Evolutionary conservation across 2,888 invertebrate genomes (phyloP), one percentile per base, ranked within the genome.

Genomic region (Pheosia gnoma): DNA sequence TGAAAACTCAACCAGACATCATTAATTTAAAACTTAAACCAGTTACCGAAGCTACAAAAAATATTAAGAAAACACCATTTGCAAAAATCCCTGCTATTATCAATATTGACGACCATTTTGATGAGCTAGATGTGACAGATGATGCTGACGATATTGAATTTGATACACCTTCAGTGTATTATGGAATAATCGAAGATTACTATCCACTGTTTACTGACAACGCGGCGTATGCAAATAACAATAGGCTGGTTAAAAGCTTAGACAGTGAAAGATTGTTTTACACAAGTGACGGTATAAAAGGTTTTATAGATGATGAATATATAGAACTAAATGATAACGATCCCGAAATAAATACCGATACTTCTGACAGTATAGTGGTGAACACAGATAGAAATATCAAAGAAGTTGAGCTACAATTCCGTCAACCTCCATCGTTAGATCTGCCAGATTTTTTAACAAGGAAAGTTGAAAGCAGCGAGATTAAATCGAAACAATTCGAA

Each of bases 191-290:
- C 5, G 82, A 87, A 5, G 91, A 92, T 61, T 93, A 91, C 59
- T 91, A 89, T 59, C 92, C 92, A 0, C 78, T 85, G 59, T 93
- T 93, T 52, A 79, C 78, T 43, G 88, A 88, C 10, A 85, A 80
- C 61, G 68, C 76, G 8, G 75, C 72, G 4, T 80, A 80, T 52
- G 78, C 71, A 25, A 80, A 81, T 39, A 80, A 80, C 45, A 85
- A 85, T 83, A 59, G 73, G 49, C 75, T 77, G 10, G 25, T 81
- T 0, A 72, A 76, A 66, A 81, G 81, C 63, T 74, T 84, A 57
- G 78, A 81, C 9, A 77, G 80, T 13, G 78, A 83, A 4, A 83
- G 85, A 70, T 83, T 85, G 72, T 85, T 79, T 57, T 89, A 90
- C 49, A 77, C 80, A 5, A 85, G 85, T 6, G 11, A 13, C 43